phyloP scores from a whole-genome alignment of 2,888 invertebrate genomes.

The Cistogaster globosa region DNA sequence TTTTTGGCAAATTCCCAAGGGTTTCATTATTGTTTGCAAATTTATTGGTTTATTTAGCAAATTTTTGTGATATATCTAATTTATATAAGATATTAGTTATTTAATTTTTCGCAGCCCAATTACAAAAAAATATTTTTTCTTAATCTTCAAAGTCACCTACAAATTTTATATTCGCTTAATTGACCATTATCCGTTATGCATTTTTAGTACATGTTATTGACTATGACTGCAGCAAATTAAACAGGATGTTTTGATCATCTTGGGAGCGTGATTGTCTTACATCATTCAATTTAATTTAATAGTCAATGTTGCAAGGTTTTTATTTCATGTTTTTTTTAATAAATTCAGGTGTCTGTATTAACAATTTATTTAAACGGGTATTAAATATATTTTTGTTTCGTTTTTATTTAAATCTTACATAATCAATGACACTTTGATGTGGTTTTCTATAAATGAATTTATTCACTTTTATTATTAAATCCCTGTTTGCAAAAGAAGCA shows the following conservation, averaged over 20 bases:
- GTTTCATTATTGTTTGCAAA: too few species aligned
- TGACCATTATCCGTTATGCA: neutral
- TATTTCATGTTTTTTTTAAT: constrained; percentile 6
- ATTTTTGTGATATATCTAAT: too few species aligned
- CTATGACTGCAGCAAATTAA: neutral
- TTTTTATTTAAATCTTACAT: constrained; percentile 49
- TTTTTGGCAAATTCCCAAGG: too few species aligned
- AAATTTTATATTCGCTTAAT: neutral
- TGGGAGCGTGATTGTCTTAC: constrained; percentile 12
- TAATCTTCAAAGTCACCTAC: neutral
- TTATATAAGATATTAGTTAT: too few species aligned
- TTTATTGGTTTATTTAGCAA: too few species aligned
- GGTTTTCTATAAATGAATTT: constrained; percentile 48
- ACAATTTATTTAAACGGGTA: constrained; percentile 28
- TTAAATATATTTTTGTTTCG: neutral
- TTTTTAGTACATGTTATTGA: too few species aligned
- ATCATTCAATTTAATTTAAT: constrained; percentile 13
- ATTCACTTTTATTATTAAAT: constrained; percentile 36
- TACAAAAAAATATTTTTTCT: too few species aligned
- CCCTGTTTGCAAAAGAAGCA: constrained; percentile 53
- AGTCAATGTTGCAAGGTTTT: constrained; percentile 27
- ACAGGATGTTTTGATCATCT: neutral
- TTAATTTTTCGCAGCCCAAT: too few species aligned
- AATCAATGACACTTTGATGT: constrained; percentile 63
- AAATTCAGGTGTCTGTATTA: neutral